Conservation (phyloP, 2,113 vertebrate species). For the Myrmophylax atrothorax region DNA sequence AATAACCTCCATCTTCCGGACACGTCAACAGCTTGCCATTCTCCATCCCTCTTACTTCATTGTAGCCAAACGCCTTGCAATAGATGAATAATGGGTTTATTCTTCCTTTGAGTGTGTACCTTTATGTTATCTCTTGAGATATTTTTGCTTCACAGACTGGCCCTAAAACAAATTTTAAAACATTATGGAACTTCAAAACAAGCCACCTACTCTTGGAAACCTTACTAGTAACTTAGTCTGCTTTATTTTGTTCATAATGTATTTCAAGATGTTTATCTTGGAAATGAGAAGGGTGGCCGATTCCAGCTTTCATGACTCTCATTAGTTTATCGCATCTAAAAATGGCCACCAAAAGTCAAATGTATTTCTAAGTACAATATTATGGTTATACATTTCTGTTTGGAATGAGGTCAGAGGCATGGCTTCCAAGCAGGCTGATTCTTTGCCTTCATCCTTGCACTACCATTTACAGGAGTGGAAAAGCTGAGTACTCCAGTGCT, state of each 20-base stretch:
- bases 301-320: conserved; percentile 32
- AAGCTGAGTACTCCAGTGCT: rapidly evolving
- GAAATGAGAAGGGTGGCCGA: neutral
- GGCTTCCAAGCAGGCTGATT: neutral
- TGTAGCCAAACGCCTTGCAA: neutral
- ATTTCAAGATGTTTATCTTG: conserved; percentile 64
- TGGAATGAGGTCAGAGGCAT: neutral
- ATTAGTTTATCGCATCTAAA: conserved; percentile 47
- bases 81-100: conserved; percentile 52
- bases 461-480: neutral
- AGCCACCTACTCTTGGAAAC: conserved; percentile 49
- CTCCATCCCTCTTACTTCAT: neutral
- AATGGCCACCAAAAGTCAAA: conserved; percentile 20
- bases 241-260: conserved; percentile 33
- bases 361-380: conserved; percentile 32
- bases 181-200: conserved; percentile 44
- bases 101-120: conserved; percentile 22
- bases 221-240: conserved; percentile 6
- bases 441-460: neutral
- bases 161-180: conserved; percentile 37
- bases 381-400: conserved; percentile 9
- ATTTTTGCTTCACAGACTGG: conserved; percentile 16
- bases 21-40: conserved; percentile 19
- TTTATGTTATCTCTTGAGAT: conserved; percentile 45
- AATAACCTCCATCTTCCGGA: conserved; percentile 3